phyloP scores from a whole-genome alignment of 2,888 invertebrate genomes.

The Nymphalis urticae region DNA sequence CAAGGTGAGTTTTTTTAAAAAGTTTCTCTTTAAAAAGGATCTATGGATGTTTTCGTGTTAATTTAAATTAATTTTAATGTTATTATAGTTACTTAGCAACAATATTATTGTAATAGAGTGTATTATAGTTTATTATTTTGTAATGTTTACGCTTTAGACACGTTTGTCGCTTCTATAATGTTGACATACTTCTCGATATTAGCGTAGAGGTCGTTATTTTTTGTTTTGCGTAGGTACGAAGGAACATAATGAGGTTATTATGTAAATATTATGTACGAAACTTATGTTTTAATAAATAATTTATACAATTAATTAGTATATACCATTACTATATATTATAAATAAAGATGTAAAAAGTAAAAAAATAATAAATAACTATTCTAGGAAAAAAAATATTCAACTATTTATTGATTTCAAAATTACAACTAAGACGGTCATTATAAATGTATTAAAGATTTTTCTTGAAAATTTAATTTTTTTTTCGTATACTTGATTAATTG shows the following conservation, averaged over 20 bases:
- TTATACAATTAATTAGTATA: background rate
- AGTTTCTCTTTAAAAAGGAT: constrained; percentile 14
- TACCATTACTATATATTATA: background rate
- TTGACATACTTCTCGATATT: constrained; percentile 27
- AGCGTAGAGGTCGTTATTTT: constrained; percentile 29
- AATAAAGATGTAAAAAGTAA: background rate
- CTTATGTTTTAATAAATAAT: background rate
- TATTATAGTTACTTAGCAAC: background rate
- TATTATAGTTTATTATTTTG: constrained; percentile 6
- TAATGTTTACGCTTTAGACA: constrained; percentile 10
- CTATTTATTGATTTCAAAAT: no score
- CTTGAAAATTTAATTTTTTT: no score
- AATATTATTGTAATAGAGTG: background rate
- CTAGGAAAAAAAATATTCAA: no score
- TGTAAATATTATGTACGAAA: constrained; percentile 24
- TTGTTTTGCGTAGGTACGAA: constrained; percentile 18
- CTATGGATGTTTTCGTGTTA: background rate
- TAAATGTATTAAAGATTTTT: no score
- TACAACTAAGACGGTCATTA: no score
- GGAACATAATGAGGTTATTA: constrained; percentile 35
- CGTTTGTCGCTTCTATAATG: constrained; percentile 3
- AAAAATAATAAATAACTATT: background rate
- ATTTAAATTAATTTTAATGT: background rate
- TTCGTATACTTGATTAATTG: no score
- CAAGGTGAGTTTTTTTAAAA: constrained; percentile 66